A percentile compares a stretch with the other conserved stretches of the same genome.
Conservation (phyloP, 2,888 invertebrate species). For the Drosophila bunnanda region DNA sequence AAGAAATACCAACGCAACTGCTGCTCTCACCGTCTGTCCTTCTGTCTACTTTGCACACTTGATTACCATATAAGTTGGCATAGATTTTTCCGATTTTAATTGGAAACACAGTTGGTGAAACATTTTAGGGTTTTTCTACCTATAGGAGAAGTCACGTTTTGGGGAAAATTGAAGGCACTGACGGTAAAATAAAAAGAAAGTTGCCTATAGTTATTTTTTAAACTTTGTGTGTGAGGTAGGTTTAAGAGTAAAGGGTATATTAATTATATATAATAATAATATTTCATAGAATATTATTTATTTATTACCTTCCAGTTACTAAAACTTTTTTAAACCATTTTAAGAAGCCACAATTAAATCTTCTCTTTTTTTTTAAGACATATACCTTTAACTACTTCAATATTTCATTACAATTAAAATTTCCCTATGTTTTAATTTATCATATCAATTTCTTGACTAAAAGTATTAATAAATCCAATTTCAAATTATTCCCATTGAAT, state of each 20-base stretch:
- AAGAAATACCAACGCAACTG: conserved; percentile 53
- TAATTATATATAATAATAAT: no score
- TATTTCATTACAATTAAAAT: no score
- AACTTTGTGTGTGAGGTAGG: neutral
- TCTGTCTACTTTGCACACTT: conserved; percentile 31
- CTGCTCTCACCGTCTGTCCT: conserved; percentile 1
- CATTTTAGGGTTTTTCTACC: conserved; percentile 6
- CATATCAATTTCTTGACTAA: neutral
- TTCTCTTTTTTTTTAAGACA: no score
- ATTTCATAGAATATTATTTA: neutral
- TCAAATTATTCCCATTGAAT: neutral
- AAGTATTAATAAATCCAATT: neutral
- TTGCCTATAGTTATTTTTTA: neutral
- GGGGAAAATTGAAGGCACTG: neutral
- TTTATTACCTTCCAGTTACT: neutral
- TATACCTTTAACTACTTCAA: neutral
- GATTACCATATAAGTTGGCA: conserved; percentile 73
- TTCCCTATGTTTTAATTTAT: neutral
- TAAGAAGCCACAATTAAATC: neutral
- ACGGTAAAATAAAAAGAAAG: no score
- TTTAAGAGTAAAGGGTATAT: no score
- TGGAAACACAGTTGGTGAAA: conserved; percentile 43
- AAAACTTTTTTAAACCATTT: neutral
- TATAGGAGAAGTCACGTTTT: neutral
- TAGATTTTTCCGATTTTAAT: conserved; percentile 63